These are phyloP conservation scores for Peromyscus californicus DNA, from an alignment of 2,113 vertebrate genomes.

Conservation along the genomic window DNA sequence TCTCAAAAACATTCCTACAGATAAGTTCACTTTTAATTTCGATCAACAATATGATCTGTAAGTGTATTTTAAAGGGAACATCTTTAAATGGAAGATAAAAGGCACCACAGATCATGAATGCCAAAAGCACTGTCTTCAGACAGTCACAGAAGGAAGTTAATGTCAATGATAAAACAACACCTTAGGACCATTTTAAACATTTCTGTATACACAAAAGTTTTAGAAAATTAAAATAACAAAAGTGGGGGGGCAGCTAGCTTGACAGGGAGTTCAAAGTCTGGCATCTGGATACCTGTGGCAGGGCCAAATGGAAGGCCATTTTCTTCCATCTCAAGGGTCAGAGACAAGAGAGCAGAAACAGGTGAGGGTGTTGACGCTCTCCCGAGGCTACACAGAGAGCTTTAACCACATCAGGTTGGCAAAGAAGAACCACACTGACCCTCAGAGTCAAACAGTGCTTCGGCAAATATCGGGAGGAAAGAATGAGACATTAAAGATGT, in stretches of 20 bases:
- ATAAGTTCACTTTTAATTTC: conserved; percentile 86
- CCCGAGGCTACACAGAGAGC: conserved; percentile 84
- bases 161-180: conserved; percentile 81
- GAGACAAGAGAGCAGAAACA: conserved; percentile 82
- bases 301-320: conserved; percentile 84
- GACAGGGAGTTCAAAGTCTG: conserved; percentile 85
- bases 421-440: conserved; percentile 87
- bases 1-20: conserved; percentile 74
- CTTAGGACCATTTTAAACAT: conserved; percentile 80
- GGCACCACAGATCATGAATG: conserved; percentile 73
- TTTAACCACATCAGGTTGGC: conserved; percentile 81
- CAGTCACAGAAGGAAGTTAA: conserved; percentile 77
- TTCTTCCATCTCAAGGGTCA: conserved; percentile 83
- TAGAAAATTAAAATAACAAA: conserved; percentile 79
- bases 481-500: conserved; percentile 88
- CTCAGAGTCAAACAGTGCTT: conserved; percentile 89
- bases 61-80: conserved; percentile 81
- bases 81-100: conserved; percentile 83
- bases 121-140: conserved; percentile 81
- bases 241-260: conserved; percentile 84
- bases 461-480: conserved; percentile 88
- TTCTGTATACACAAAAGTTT: conserved; percentile 81
- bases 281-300: conserved; percentile 86
- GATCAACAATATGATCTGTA: conserved; percentile 80
- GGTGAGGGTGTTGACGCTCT: conserved; percentile 81